Conservation (phyloP, 2,113 vertebrate genomes). For the Isurus oxyrinchus region DNA sequence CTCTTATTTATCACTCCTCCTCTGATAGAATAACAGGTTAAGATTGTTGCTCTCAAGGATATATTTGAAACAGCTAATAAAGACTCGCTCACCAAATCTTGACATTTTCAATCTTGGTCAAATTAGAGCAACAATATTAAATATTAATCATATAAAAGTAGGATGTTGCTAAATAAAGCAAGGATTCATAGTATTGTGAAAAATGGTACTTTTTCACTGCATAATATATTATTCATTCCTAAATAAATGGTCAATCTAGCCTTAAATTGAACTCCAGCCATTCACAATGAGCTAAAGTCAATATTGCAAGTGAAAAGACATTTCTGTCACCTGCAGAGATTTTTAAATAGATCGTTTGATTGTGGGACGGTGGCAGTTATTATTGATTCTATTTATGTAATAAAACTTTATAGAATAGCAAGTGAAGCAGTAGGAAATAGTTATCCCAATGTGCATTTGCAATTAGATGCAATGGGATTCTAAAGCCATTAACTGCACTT, state of each 20-base stretch:
- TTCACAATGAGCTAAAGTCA: too few relatives aligned
- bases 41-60: neutral
- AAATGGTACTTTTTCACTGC: neutral
- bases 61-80: neutral
- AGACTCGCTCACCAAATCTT: neutral
- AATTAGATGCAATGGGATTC: neutral
- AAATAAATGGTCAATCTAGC: neutral
- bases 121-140: neutral
- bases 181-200: neutral
- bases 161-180: neutral
- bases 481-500: neutral
- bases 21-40: conserved; percentile 6
- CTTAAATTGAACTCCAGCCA: neutral
- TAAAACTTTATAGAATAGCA: neutral
- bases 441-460: too few relatives aligned
- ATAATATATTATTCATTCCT: neutral
- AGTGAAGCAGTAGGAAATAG: neutral
- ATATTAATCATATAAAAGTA: neutral
- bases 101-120: neutral
- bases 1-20: conserved; percentile 25
- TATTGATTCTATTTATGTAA: neutral
- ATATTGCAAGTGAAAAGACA: neutral
- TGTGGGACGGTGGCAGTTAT: too few relatives aligned
- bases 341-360: neutral
- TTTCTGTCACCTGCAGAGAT: neutral